These are phyloP conservation scores for Gerris lacustris DNA, from an alignment of 2,888 invertebrate species.

Conservation along the genomic window DNA sequence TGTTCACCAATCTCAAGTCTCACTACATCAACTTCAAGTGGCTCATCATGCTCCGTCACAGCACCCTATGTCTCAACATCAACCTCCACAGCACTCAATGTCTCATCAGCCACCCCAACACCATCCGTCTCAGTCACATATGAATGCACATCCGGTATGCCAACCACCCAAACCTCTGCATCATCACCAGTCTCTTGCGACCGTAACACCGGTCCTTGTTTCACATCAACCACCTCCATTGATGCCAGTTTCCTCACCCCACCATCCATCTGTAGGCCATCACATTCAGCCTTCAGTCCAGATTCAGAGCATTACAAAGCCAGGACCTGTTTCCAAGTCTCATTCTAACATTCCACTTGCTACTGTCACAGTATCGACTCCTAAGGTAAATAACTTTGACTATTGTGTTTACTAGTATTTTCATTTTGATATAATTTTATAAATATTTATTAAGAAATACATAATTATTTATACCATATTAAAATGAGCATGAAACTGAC, in stretches of 20 bases:
- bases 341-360: not conserved
- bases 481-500: too few relatives aligned
- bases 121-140: not conserved
- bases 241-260: conserved; percentile 20
- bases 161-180: conserved; percentile 12
- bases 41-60: not conserved
- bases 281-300: not conserved
- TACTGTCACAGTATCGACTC: not conserved
- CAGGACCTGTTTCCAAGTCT: not conserved
- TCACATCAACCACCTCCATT: conserved; percentile 19
- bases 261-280: conserved; percentile 17
- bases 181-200: not conserved
- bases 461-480: too few relatives aligned
- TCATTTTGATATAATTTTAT: too few relatives aligned
- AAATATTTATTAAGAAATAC: too few relatives aligned
- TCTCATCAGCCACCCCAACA: not conserved
- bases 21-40: not conserved
- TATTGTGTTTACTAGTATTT: too few relatives aligned
- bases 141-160: not conserved
- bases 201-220: conserved; percentile 9
- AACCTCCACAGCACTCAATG: not conserved
- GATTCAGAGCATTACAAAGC: not conserved
- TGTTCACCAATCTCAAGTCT: not conserved
- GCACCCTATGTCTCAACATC: not conserved
- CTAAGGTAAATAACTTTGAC: not conserved